Evolutionary conservation across 1,140 invertebrate genomes (phyloP), one percentile per base, ranked within the genome.

Genomic region (Lerema accius): DNA sequence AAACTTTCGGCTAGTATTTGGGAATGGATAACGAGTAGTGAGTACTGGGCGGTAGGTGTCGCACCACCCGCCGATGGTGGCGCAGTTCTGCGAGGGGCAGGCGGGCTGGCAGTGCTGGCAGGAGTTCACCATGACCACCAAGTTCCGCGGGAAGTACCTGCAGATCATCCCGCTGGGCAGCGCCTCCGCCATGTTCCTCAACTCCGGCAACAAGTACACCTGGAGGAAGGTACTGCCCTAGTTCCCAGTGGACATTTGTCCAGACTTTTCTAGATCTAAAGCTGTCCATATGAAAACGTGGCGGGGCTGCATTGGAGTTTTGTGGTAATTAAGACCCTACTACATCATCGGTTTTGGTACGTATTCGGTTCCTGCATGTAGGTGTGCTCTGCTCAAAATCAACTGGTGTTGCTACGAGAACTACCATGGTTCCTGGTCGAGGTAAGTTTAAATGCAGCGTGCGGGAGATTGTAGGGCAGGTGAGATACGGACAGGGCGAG

Each of bases 111-210:
- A 92, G 26, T 97, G 96, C 88, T 99, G 97, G 97, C 98, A 99
- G 90, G 98, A 99, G 90, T 99, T 99, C 89, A 98, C 98, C 26
- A 99, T 99, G 97, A 97, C 97, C 37, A 99, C 97, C 73, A 99
- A 99, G 92, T 99, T 99, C 88, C 93, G 98, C 51, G 99, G 99
- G 70, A 99, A 99, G 93, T 99, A 99, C 92, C 93, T 99, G 45
- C 84, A 94, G 92, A 94, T 99, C 19, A 96, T 98, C 77, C 98
- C 98, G 13, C 92, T 98, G 72, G 98, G 98, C 62, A 96, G 94
- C 56, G 94, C 95, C 40, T 96, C 97, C 82, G 93, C 97, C 17
- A 93, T 95, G 70, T 98, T 98, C 83, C 86, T 91, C 14, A 87
- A 86, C 45, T 93, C 92, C 74, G 95, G 95, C 9, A 95, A 98